Percentiles rank a stretch among this genome's conserved stretches.
Evolutionary conservation across 1,140 invertebrate genomes (phyloP).

Genomic region (Choristoneura fumiferana): DNA sequence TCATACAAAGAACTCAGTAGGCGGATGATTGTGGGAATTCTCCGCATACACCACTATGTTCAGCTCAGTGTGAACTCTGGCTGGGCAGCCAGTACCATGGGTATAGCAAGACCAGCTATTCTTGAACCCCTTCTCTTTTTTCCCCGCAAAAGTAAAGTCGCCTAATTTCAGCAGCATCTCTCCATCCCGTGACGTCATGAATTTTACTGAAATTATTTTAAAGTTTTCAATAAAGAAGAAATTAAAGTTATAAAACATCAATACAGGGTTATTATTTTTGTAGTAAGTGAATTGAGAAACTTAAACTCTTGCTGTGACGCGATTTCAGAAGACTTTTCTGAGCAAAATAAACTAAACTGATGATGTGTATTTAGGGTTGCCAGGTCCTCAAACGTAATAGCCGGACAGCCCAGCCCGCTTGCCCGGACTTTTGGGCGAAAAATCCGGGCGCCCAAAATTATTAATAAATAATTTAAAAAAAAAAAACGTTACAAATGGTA

Average conservation of each 20-base stretch:
- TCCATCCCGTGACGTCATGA: slow-evolving; percentile 64
- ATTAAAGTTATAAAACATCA: not conserved
- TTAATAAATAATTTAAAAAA: too few species aligned
- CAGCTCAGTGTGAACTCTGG: slow-evolving; percentile 53
- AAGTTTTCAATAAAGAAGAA: slow-evolving; percentile 11
- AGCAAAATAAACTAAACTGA: too few species aligned
- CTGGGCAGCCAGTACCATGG: slow-evolving; percentile 55
- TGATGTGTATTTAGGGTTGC: too few species aligned
- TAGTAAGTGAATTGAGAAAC: too few species aligned
- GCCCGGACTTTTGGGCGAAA: too few species aligned
- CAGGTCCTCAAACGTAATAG: too few species aligned
- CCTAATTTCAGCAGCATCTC: slow-evolving; percentile 61
- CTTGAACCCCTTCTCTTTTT: slow-evolving; percentile 36
- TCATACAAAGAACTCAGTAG: slow-evolving; percentile 72
- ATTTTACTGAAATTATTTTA: slow-evolving; percentile 56
- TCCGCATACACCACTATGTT: slow-evolving; percentile 51
- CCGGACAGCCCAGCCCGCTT: too few species aligned
- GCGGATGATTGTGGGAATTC: slow-evolving; percentile 62
- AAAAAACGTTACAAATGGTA: too few species aligned
- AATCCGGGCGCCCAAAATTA: too few species aligned
- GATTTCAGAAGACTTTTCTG: too few species aligned
- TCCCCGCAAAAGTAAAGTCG: slow-evolving; percentile 62
- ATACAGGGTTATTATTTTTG: too few species aligned
- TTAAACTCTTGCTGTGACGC: too few species aligned
- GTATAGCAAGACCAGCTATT: slow-evolving; percentile 67